phyloP scores from a whole-genome alignment of 1,140 invertebrate genomes.

The Rhagoletis zephyria region DNA sequence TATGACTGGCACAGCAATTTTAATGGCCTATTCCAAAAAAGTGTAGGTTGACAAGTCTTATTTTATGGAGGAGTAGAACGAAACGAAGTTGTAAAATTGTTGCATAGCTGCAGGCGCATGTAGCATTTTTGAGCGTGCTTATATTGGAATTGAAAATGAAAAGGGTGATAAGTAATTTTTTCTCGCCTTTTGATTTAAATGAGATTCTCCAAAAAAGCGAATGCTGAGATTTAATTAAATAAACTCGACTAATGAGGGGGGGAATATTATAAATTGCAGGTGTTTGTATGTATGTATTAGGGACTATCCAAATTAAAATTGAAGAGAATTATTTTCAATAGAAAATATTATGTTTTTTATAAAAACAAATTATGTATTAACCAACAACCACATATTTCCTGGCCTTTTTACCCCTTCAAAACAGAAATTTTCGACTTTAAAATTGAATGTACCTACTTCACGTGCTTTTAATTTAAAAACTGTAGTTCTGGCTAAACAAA shows the following conservation, averaged over 20 bases:
- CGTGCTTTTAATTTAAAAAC: no score
- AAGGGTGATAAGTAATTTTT: neutral
- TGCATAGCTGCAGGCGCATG: conserved; percentile 33
- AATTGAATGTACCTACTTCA: no score
- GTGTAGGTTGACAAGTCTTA: neutral
- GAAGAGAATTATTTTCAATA: no score
- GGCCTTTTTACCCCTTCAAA: no score
- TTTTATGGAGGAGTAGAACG: neutral
- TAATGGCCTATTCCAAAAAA: neutral
- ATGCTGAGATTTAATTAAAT: neutral
- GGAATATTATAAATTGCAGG: no score
- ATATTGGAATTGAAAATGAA: neutral
- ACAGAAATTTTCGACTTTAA: no score
- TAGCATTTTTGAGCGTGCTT: neutral
- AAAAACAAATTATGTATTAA: no score
- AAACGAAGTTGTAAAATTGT: neutral
- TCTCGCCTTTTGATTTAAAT: neutral
- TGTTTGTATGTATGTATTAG: no score
- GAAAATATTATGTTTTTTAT: no score
- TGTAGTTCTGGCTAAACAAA: no score
- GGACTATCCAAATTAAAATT: no score
- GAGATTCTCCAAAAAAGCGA: neutral
- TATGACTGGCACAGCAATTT: neutral
- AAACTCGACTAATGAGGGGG: neutral
- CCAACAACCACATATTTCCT: no score